Percentiles rank a stretch among this genome's conserved stretches.
These are phyloP conservation scores for Lacanobia oleracea DNA, from an alignment of 2,888 invertebrate genomes.

Conservation along the genomic window DNA sequence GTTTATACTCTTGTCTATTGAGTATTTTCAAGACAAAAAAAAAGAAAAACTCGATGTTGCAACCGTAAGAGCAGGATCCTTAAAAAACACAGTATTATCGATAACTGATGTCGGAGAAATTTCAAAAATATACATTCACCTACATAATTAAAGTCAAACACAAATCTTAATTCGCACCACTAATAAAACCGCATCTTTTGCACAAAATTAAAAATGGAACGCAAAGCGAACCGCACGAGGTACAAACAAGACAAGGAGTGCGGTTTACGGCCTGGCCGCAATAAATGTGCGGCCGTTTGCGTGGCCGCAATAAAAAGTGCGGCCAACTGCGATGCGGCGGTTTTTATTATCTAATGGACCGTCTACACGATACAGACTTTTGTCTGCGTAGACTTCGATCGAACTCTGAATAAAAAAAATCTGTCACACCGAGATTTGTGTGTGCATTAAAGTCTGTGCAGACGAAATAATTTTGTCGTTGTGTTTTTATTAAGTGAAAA, in stretches of 20 bases:
- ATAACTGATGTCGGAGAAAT: not conserved
- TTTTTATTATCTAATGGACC: constrained; percentile 42
- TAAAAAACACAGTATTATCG: no score
- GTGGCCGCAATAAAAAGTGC: constrained; percentile 50
- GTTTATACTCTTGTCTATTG: no score
- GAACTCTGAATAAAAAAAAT: no score
- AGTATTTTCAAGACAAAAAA: no score
- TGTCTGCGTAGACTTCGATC: no score
- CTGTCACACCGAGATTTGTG: no score
- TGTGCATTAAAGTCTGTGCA: no score
- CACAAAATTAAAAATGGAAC: constrained; percentile 51
- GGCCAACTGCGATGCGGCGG: constrained; percentile 21
- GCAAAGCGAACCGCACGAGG: constrained; percentile 26
- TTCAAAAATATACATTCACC: not conserved
- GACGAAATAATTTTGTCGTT: no score
- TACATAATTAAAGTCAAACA: not conserved
- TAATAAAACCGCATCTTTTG: constrained; percentile 12
- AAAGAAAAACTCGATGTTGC: no score
- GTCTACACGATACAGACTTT: no score
- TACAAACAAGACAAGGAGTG: constrained; percentile 47
- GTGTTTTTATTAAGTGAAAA: no score
- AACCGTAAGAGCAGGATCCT: no score
- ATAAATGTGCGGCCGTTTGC: constrained; percentile 48
- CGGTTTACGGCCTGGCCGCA: constrained; percentile 53
- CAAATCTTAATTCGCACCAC: not conserved